Evolutionary conservation across 2,113 vertebrate genomes (phyloP).

Genomic region (Murina feae): DNA sequence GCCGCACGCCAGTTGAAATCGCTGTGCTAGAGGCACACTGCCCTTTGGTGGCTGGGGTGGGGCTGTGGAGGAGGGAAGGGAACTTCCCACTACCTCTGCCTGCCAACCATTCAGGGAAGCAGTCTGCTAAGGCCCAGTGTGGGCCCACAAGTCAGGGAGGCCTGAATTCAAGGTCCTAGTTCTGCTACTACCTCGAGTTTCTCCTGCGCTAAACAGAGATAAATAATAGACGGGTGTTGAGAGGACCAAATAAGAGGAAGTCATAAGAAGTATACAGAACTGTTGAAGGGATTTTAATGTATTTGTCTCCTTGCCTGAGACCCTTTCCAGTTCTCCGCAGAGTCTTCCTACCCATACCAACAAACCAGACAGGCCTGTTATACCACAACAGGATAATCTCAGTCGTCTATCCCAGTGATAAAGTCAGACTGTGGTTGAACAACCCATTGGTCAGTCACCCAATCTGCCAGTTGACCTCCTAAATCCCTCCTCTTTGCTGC

Average conservation of each 20-base stretch:
- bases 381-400: not conserved
- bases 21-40: not conserved
- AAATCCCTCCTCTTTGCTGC: not conserved
- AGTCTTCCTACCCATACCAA: not conserved
- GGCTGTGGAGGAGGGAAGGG: not conserved
- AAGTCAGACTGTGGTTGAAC: not conserved
- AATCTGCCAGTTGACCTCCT: not conserved
- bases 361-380: not conserved
- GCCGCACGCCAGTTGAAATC: not conserved
- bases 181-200: not conserved
- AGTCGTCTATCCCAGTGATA: not conserved
- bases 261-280: not conserved
- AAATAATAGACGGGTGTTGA: not conserved
- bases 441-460: not conserved
- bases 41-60: not conserved
- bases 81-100: not conserved
- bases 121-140: not conserved
- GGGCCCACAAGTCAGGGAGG: not conserved
- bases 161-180: not conserved
- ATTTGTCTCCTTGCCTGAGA: not conserved
- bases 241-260: not conserved
- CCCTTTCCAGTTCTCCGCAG: not conserved
- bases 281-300: not conserved
- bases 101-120: not conserved
- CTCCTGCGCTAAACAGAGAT: not conserved